These are phyloP conservation scores for Magallana gigas DNA, from an alignment of 1,140 invertebrate species.

Conservation along the genomic window DNA sequence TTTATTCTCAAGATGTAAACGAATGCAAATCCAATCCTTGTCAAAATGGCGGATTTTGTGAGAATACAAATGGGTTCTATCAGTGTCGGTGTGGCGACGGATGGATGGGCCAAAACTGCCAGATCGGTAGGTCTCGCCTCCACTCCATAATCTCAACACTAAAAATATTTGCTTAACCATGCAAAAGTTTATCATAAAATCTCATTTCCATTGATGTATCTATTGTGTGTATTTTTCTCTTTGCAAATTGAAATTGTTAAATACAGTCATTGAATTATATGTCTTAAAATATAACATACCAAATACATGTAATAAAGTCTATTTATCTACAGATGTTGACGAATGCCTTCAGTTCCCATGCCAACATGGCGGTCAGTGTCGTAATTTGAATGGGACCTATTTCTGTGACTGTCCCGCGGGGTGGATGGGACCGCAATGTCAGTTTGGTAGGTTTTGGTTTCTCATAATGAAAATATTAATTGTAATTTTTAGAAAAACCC, in stretches of 20 bases:
- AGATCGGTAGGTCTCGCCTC: slow-evolving; percentile 18
- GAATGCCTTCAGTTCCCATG: slow-evolving; percentile 38
- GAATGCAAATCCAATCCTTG: slow-evolving; percentile 60
- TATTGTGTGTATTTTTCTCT: too few species aligned
- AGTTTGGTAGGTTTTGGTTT: neutral
- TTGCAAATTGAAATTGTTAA: too few species aligned
- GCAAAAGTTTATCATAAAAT: too few species aligned
- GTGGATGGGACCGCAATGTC: slow-evolving; percentile 37
- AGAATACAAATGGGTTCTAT: slow-evolving; percentile 36
- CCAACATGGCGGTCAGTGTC: slow-evolving; percentile 44
- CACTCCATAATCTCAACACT: neutral
- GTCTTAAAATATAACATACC: too few species aligned
- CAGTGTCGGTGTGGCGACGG: slow-evolving; percentile 32
- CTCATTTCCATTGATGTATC: too few species aligned
- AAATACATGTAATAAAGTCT: neutral
- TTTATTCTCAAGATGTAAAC: slow-evolving; percentile 53
- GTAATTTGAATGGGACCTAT: slow-evolving; percentile 43
- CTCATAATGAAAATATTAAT: neutral
- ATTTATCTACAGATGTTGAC: slow-evolving; percentile 14
- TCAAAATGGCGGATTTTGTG: slow-evolving; percentile 40
- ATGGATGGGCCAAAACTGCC: slow-evolving; percentile 39
- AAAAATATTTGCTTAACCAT: too few species aligned
- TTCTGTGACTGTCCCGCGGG: slow-evolving; percentile 41
- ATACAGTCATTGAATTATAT: too few species aligned
- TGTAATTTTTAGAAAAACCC: neutral